Percentiles rank a stretch among this genome's conserved stretches.
These are phyloP conservation scores for Argyrosomus regius DNA, from an alignment of 2,797 vertebrate genomes.

Conservation along the genomic window DNA sequence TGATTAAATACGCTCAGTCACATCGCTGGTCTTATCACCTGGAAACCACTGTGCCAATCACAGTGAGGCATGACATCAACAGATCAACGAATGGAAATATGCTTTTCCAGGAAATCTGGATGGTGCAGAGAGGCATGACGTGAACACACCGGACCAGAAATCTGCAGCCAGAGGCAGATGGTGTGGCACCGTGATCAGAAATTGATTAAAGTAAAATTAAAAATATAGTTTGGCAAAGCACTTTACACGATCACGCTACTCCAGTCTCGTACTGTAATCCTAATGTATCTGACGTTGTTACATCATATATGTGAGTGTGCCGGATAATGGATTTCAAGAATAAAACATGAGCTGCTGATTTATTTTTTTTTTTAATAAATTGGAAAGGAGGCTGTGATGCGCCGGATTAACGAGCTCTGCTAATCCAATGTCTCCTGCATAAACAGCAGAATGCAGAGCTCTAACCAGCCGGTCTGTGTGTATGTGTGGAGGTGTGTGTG, in stretches of 20 bases:
- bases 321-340: not conserved
- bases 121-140: not conserved
- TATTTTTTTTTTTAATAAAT: not conserved
- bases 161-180: not conserved
- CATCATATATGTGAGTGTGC: not conserved
- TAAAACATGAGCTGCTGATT: not conserved
- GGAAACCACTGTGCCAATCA: slow-evolving; percentile 21
- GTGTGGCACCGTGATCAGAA: not conserved
- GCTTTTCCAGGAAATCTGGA: not conserved
- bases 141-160: not conserved
- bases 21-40: not conserved
- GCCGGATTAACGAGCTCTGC: not conserved
- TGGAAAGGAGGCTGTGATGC: not conserved
- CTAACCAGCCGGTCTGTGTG: not conserved
- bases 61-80: slow-evolving; percentile 1
- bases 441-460: not conserved
- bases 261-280: not conserved
- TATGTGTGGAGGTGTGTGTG: not conserved
- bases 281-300: not conserved
- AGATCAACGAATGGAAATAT: not conserved
- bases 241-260: not conserved
- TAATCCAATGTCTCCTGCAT: not conserved
- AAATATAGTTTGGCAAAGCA: not conserved
- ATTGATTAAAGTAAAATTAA: not conserved
- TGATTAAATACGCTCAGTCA: slow-evolving; percentile 3